These are phyloP conservation scores for Solen grandis DNA, from an alignment of 1,140 invertebrate genomes.

Conservation along the genomic window DNA sequence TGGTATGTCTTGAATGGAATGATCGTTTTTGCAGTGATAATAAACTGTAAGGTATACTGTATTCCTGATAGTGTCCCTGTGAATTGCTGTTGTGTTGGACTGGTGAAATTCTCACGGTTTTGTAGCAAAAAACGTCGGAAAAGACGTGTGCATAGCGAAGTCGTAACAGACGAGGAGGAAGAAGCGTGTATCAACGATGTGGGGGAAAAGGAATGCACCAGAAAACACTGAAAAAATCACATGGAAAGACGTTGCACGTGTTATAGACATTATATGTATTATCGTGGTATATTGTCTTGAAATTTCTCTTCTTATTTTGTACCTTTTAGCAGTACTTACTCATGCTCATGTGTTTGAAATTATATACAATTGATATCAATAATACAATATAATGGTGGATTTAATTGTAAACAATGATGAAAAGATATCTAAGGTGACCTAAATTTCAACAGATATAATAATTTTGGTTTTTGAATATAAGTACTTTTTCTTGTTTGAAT, in stretches of 20 bases:
- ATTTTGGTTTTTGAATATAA: too few species aligned
- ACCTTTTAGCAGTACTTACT: too few species aligned
- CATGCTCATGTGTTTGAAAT: too few species aligned
- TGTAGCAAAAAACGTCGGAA: not conserved
- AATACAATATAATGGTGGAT: too few species aligned
- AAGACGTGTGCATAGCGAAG: not conserved
- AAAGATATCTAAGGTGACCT: too few species aligned
- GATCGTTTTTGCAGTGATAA: constrained; percentile 22
- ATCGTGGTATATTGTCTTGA: not conserved
- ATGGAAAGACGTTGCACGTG: constrained; percentile 13
- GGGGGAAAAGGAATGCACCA: not conserved
- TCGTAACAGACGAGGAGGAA: not conserved
- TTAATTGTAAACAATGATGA: too few species aligned
- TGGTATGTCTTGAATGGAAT: constrained; percentile 15
- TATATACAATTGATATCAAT: too few species aligned
- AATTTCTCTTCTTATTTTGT: not conserved
- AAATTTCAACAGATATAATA: too few species aligned
- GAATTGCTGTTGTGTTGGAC: not conserved
- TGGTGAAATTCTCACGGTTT: not conserved
- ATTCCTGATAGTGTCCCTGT: not conserved
- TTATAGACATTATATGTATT: constrained; percentile 20
- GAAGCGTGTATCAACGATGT: not conserved
- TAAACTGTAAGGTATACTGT: constrained; percentile 5
- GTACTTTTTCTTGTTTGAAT: too few species aligned
- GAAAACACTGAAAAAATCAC: not conserved